Evolutionary conservation across 2,888 invertebrate genomes (phyloP).

Genomic region (Lepidonotus clava): DNA sequence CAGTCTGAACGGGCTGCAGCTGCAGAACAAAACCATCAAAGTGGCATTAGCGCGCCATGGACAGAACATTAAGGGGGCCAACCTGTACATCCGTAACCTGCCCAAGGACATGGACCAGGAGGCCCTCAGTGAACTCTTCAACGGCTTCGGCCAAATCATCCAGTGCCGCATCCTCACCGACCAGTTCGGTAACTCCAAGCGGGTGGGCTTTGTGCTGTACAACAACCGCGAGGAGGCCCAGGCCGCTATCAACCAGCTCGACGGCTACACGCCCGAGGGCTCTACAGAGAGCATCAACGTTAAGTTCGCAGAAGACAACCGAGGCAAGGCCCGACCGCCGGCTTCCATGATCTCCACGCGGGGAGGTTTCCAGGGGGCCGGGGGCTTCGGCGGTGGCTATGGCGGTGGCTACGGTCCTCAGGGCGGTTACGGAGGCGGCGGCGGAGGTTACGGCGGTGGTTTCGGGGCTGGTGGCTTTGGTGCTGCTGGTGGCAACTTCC

Average conservation of each 20-base stretch:
- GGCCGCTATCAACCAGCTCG: constrained; percentile 76
- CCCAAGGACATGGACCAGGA: constrained; percentile 85
- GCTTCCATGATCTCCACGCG: background rate
- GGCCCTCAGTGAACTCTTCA: constrained; percentile 91
- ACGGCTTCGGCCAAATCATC: constrained; percentile 93
- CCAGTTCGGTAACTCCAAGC: constrained; percentile 92
- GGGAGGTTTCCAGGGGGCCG: constrained; percentile 27
- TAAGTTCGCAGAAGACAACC: constrained; percentile 91
- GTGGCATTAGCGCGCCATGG: constrained; percentile 95
- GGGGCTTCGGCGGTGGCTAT: constrained; percentile 30
- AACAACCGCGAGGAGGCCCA: constrained; percentile 94
- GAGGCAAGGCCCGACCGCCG: constrained; percentile 63
- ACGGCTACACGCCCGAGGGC: constrained; percentile 62
- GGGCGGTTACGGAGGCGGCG: constrained; percentile 59
- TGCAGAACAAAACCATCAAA: constrained; percentile 95
- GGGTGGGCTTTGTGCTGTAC: constrained; percentile 91
- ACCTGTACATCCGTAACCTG: constrained; percentile 95
- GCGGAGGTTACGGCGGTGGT: constrained; percentile 55
- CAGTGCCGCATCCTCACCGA: constrained; percentile 95
- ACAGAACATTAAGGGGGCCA: constrained; percentile 95
- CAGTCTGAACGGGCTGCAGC: constrained; percentile 91
- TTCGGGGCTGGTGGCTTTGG: constrained; percentile 42
- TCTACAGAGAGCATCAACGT: constrained; percentile 88
- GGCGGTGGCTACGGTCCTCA: constrained; percentile 17
- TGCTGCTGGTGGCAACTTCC: constrained; percentile 33